Evolutionary conservation across 2,888 invertebrate genomes (phyloP).

Genomic region (Baccha elongata): DNA sequence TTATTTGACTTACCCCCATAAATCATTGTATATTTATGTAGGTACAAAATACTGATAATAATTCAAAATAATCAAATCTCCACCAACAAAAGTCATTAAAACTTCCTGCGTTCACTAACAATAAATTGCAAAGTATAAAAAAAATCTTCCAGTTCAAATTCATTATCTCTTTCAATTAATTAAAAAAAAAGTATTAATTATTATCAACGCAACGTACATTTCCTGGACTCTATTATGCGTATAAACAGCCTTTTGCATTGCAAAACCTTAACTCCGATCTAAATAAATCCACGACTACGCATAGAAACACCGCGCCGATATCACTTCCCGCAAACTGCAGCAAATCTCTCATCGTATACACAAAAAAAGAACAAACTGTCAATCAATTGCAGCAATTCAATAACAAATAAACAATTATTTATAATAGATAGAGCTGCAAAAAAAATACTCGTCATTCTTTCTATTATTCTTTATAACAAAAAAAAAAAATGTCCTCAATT

Average conservation of each 20-base stretch:
- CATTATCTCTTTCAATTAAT: constrained; percentile 68
- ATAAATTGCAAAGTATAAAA: background rate
- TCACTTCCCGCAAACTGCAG: background rate
- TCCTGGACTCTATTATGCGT: constrained; percentile 48
- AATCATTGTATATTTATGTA: no score
- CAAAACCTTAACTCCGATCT: constrained; percentile 4
- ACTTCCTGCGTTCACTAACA: constrained; percentile 7
- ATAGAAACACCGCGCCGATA: background rate
- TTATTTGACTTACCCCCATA: no score
- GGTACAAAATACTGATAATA: constrained; percentile 45
- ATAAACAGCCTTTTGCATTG: constrained; percentile 12
- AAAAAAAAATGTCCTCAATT: constrained; percentile 63
- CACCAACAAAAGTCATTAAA: constrained; percentile 41
- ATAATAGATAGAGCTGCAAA: background rate
- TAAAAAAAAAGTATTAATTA: constrained; percentile 51
- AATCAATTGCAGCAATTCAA: constrained; percentile 66
- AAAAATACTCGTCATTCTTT: constrained; percentile 30
- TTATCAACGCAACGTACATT: constrained; percentile 33
- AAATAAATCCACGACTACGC: no score
- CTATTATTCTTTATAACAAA: background rate
- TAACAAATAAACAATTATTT: constrained; percentile 51
- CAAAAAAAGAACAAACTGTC: constrained; percentile 47
- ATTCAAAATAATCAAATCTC: constrained; percentile 32
- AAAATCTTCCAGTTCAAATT: constrained; percentile 34
- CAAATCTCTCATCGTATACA: constrained; percentile 2